Evolutionary conservation across 2,888 invertebrate genomes (phyloP), one percentile per base, ranked within the genome.

Genomic region (Polydrusus tereticollis): DNA sequence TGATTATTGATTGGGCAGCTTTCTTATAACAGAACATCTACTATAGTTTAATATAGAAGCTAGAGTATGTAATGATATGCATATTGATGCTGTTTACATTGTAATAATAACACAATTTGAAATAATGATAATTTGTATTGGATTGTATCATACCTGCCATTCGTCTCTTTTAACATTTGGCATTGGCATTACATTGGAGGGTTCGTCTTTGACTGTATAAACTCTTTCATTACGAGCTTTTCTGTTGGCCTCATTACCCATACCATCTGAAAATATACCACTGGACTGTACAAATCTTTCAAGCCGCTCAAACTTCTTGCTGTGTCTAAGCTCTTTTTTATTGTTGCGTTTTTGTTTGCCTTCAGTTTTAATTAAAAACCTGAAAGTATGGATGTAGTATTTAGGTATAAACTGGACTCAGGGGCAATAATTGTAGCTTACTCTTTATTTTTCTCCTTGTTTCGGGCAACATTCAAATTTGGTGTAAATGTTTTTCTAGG

Each of bases 251-350:
- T 78, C 77, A 65, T 47, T 69, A 6, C 78, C 82, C 57, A 81
- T 76, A 29, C 84, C 85, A 76, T 84, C 82, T 7, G 85, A 84
- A 75, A 85, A 85, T 58, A 84, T 78, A 45, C 85, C 82, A 65
- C 76, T 76, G 0, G 84, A 83, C 67, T 84, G 83, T 21, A 84
- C 67, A 77, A 77, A 83, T 57, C 71, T 36, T 20, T 72, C 73
- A 23, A 41, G 20, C 23, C 36, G 41, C 1, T 55, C 52, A 26
- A 52, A 16, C 7, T 10, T 43, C 38, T 63, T 70, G 29, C 67
- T 69, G 36, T 58, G 67, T 36, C 21, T 55, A 14, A 8, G 29
- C 4, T 69, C 60, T 50, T 41, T 65, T 57, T 18, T 74, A 20
- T 29, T 26, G 36, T 41, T 57, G 47, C 64, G 66, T 72, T 45